Evolutionary conservation across 2,888 invertebrate genomes (phyloP), one percentile per base, ranked within the genome.

Genomic region (Volucella zonaria): DNA sequence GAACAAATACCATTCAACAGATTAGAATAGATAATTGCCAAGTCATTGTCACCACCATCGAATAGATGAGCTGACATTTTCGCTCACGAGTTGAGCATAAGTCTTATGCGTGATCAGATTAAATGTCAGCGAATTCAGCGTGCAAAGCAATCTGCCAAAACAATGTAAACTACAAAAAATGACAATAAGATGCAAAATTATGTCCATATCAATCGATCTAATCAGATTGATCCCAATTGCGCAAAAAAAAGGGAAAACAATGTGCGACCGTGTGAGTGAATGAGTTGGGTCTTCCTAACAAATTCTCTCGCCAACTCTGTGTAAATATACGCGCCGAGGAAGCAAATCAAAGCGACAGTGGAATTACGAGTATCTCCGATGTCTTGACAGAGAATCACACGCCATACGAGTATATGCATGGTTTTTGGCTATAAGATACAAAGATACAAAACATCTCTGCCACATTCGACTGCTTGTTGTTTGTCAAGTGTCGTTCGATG

Each of bases 401-500:
- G n/a, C 15, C 54, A 64, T 8, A 47, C 15, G 42, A 42, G 51
- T 15, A 11, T 12, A 31, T n/a, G 1, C 31, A 31, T 2, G 8
- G 47, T 0, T 43, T 42, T 1, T 31, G n/a, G 40, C 10, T 18
- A 61, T 11, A 45, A 58, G 49, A 59, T 61, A 59, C 40, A 66
- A 45, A 58, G 49, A 59, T 61, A 59, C 40, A 66, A 38, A 56
- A n/a, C 14, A 49, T 70, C 68, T 62, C 14, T 14, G 52, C 56
- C 23, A 15, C 47, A 64, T 14, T 59, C 56, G 49, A 15, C 47
- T 74, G 64, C 38, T 64, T 40, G 74, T 64, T 40, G 74, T 64
- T 51, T 51, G 59, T 89, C 87, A 87, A 89, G 89, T 88, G 89
- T 87, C 89, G 89, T 89, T 87, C 87, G 31, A 31, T 89, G 88